Base-by-base conservation (phyloP, 2,797 vertebrate species). In the Cyclura pinguis region DNA sequence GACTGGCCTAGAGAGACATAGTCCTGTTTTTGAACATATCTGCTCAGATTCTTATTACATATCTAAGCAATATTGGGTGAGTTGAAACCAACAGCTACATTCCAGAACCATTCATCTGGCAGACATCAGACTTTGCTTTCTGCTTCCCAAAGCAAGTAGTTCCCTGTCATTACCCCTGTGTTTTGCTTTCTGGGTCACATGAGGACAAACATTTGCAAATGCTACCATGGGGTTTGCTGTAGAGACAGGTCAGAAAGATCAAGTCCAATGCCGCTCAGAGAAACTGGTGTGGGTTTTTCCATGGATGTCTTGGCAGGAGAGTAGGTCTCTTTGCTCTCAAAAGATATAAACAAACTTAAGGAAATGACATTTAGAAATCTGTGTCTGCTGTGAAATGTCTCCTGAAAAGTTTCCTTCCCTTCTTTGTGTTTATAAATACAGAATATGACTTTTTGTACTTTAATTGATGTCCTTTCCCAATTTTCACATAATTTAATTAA, bases 121-220 rank as follows among this genome's bases (percentile, higher is more conserved):
- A 35, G 67, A 74, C 1, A 38, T 50, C 27, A 20, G 0, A 7
- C 20, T n/a, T 38, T 69, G 67, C 72, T 42, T 76, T 42, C 38
- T 3, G 57, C 72, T 84, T 64, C 62, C 35, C 55, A 62, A 62
- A 52, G 42, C 50, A 2, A 7, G 12, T 62, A 78, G 8, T 57
- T 87, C n/a, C 29, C 72, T n/a, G 57, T n/a, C 89, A 55, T 10
- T 38, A 32, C 57, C 80, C 80, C 38, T 69, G 52, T 24, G 20
- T 55, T 78, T 55, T 67, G 47, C 2, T 50, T 76, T 87, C 72
- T 69, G 85, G 35, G 80, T 84, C 85, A 87, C 50, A n/a, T 6
- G 18, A 91, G 85, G 90, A 69, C 42, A 77, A 76, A 55, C n/a
- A 69, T 57, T 42, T 67, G 80, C 42, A 67, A 83, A 78, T n/a